These are phyloP conservation scores for Tiliacea aurago DNA, from an alignment of 2,888 invertebrate species.

Conservation along the genomic window DNA sequence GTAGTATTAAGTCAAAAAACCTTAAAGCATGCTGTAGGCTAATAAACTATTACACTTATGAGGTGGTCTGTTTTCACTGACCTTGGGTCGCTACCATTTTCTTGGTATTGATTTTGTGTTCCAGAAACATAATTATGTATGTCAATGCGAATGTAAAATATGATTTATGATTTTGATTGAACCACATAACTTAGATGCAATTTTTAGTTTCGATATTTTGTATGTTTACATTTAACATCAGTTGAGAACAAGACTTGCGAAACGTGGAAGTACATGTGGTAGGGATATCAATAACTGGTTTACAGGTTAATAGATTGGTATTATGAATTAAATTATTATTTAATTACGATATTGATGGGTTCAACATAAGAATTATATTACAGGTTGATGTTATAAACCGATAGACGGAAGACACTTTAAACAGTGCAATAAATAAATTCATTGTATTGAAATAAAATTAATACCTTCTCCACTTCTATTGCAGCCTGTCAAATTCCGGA, in stretches of 20 bases:
- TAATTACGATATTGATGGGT: neutral
- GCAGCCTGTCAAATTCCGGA: slow-evolving; percentile 45
- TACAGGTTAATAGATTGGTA: neutral
- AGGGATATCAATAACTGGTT: neutral
- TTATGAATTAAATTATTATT: neutral
- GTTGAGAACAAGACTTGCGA: neutral
- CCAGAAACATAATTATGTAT: neutral
- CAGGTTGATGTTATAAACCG: neutral
- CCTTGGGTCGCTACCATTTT: neutral
- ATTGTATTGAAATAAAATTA: neutral
- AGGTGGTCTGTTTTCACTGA: neutral
- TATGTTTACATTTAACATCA: neutral
- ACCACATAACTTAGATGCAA: neutral
- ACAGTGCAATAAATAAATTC: neutral
- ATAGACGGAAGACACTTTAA: neutral
- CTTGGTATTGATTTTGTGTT: neutral
- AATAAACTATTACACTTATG: neutral
- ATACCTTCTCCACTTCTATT: neutral
- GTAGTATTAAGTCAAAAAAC: neutral
- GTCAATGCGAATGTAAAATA: neutral
- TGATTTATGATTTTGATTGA: neutral
- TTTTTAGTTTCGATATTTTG: neutral
- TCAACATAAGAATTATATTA: neutral
- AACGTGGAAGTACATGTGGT: neutral
- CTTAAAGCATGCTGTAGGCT: neutral